A percentile compares a stretch with the other conserved stretches of the same genome.
Conservation (phyloP, 1,140 invertebrate species). For the Lethocerus indicus region DNA sequence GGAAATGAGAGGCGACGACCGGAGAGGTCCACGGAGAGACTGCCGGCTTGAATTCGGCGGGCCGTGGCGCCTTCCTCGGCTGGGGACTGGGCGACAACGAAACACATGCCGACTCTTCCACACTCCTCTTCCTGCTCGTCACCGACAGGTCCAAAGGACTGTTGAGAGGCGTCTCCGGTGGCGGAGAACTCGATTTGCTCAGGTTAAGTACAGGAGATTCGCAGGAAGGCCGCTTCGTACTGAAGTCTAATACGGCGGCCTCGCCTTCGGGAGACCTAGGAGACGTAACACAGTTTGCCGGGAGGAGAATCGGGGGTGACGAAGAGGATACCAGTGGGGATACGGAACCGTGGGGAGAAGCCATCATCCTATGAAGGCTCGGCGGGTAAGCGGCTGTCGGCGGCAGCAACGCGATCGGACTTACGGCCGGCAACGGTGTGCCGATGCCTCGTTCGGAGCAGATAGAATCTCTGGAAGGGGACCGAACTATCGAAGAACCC, state of each 20-base stretch:
- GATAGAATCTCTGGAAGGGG: constrained; percentile 46
- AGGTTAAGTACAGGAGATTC: constrained; percentile 40
- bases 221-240: constrained; percentile 37
- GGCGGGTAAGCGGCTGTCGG: constrained; percentile 31
- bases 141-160: constrained; percentile 65
- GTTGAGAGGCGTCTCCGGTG: constrained; percentile 39
- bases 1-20: constrained; percentile 53
- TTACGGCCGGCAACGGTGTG: constrained; percentile 27
- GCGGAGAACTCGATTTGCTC: constrained; percentile 32
- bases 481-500: constrained; percentile 40
- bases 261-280: constrained; percentile 29
- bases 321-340: constrained; percentile 40
- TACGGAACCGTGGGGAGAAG: constrained; percentile 37
- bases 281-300: constrained; percentile 26
- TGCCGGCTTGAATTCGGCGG: constrained; percentile 40
- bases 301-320: constrained; percentile 31
- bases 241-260: constrained; percentile 54
- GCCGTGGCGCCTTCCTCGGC: constrained; percentile 19
- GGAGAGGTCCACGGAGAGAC: constrained; percentile 59
- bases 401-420: constrained; percentile 27
- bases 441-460: constrained; percentile 44
- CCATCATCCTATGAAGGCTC: constrained; percentile 49
- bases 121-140: constrained; percentile 47
- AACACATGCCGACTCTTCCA: constrained; percentile 39
- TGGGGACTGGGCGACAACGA: constrained; percentile 25